Evolutionary conservation across 1,140 invertebrate genomes (phyloP), one percentile per base, ranked within the genome.

Genomic region (Aradophagus sp.): DNA sequence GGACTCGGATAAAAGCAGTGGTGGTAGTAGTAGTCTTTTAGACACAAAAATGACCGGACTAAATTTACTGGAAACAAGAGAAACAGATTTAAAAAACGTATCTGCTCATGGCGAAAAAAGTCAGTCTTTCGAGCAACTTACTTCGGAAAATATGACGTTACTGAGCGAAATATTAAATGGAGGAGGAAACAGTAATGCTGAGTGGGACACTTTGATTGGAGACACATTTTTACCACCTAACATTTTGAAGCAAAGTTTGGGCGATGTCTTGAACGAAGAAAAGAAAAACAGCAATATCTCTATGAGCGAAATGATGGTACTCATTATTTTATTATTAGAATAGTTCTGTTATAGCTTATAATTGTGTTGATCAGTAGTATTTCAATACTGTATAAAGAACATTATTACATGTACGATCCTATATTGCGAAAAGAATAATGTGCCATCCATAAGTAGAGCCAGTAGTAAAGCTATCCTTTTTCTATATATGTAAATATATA

Each of bases 171-270:
- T 86, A 44, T 55, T 86, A 0, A 76, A 79, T 41, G 77, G 48
- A 7, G 75, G 63, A 29, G 29, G 59, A 6, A 75, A 31, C 10
- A 50, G 20, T 8, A 73, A 13, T 52, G 56, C 16, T 13, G 82
- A 83, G 8, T 84, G 80, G 80, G 81, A 84, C 17, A 67, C 56
- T 11, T 65, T 83, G 27, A 73, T 79, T 3, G 75, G 70, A 8
- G 79, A 85, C 13, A 83, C 79, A 4, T 86, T 86, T 67, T 75
- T 86, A 45, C 83, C 83, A 17, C 70, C 79, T 5, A 80, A 73
- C 20, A 81, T 86, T 50, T 62, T 86, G 32, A 85, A 86, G 36
- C 83, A 86, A 50, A 86, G 82, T 62, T 73, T 86, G 0, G 73
- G 69, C 4, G 65, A 75, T n/a, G 61, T 34, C 35, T 86, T 80